These are phyloP conservation scores for Acrobasis repandana DNA, from an alignment of 2,888 invertebrate genomes.

Conservation along the genomic window DNA sequence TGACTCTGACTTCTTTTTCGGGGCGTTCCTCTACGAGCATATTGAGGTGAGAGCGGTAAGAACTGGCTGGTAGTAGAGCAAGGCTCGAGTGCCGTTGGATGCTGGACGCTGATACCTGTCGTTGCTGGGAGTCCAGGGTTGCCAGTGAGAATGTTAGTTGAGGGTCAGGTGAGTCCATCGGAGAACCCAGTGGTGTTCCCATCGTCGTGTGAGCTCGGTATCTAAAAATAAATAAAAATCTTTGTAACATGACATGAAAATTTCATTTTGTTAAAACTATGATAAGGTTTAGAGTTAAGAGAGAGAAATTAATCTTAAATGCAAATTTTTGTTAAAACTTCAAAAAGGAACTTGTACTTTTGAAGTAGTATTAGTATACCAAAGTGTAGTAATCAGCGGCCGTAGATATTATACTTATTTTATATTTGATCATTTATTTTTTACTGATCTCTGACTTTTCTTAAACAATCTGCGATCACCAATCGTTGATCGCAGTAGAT, in stretches of 20 bases:
- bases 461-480: too few species aligned
- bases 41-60: constrained; percentile 75
- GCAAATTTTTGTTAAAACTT: too few species aligned
- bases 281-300: too few species aligned
- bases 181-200: constrained; percentile 91
- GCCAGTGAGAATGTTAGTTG: constrained; percentile 85
- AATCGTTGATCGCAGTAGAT: too few species aligned
- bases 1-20: constrained; percentile 75
- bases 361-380: too few species aligned
- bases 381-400: too few species aligned
- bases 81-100: constrained; percentile 75
- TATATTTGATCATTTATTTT: too few species aligned
- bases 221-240: constrained; percentile 74
- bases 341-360: too few species aligned
- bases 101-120: constrained; percentile 84
- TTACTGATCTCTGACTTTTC: too few species aligned
- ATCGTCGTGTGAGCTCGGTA: constrained; percentile 92
- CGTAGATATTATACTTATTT: too few species aligned
- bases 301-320: too few species aligned
- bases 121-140: constrained; percentile 83
- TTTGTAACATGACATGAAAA: not conserved
- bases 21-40: constrained; percentile 76
- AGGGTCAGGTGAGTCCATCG: constrained; percentile 91
- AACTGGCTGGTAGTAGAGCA: constrained; percentile 75
- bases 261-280: too few species aligned